Evolutionary conservation across 2,888 invertebrate species (phyloP).

Genomic region (Sinopyrophorus schimmeli): DNA sequence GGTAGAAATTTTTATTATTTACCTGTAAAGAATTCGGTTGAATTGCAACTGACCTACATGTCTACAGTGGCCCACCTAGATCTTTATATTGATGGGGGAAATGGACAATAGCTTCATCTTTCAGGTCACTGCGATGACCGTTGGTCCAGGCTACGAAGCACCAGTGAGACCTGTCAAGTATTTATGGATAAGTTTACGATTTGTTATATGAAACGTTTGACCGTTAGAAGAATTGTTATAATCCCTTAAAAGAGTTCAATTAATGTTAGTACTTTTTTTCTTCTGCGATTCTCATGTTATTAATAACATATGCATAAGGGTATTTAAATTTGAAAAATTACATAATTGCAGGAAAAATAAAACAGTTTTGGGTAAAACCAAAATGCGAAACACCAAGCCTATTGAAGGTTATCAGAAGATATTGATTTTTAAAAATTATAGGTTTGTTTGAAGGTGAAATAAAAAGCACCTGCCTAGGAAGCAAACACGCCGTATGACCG

Average conservation of each 20-base stretch:
- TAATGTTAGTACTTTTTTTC: too few species aligned
- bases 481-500: conserved; percentile 3
- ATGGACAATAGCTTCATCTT: conserved; percentile 40
- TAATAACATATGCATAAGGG: too few species aligned
- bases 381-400: too few species aligned
- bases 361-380: too few species aligned
- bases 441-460: conserved; percentile 6
- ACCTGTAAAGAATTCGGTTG: conserved; percentile 36
- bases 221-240: conserved; percentile 33
- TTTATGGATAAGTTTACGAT: conserved; percentile 35
- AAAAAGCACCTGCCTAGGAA: conserved; percentile 8
- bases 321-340: too few species aligned
- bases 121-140: conserved; percentile 39
- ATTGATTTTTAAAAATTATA: not conserved
- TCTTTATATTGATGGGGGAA: conserved; percentile 39
- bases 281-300: too few species aligned
- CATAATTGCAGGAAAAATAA: too few species aligned
- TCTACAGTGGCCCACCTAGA: conserved; percentile 38
- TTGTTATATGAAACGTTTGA: conserved; percentile 34
- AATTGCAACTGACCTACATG: conserved; percentile 39
- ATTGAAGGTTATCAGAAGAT: too few species aligned
- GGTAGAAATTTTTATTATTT: conserved; percentile 34
- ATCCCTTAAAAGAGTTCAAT: too few species aligned
- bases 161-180: conserved; percentile 34
- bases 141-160: conserved; percentile 38